A percentile compares a stretch with the other conserved stretches of the same genome.
Conservation (phyloP, 1,140 invertebrate genomes). For the Telenomus remus region DNA sequence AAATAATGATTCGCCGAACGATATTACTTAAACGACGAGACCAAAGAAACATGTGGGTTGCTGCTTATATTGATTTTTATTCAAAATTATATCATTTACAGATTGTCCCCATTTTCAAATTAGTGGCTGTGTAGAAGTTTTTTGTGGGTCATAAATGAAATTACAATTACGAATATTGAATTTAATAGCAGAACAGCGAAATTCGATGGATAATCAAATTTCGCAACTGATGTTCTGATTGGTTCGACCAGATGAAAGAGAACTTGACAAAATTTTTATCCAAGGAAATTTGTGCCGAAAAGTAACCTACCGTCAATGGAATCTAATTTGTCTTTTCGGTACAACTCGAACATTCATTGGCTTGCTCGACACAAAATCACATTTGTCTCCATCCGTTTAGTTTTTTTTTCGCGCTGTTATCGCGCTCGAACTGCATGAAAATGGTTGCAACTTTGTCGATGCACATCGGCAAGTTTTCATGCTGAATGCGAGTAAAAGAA, state of each 20-base stretch:
- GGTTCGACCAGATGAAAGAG: not conserved
- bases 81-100: constrained; percentile 10
- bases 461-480: constrained; percentile 48
- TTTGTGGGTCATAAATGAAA: not conserved
- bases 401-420: constrained; percentile 36
- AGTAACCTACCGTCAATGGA: not conserved
- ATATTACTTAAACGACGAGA: constrained; percentile 27
- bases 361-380: constrained; percentile 53
- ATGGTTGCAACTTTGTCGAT: constrained; percentile 37
- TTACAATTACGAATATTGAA: not conserved
- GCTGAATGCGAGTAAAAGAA: constrained; percentile 29
- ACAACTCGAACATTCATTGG: constrained; percentile 45
- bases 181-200: too few species aligned
- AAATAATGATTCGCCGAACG: constrained; percentile 15
- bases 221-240: too few species aligned
- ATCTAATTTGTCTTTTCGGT: constrained; percentile 17
- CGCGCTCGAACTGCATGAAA: constrained; percentile 44
- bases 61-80: constrained; percentile 36
- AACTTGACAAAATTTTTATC: not conserved
- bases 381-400: constrained; percentile 48
- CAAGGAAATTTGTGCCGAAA: not conserved
- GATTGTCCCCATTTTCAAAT: constrained; percentile 4
- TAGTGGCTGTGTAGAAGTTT: constrained; percentile 36
- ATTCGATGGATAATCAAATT: too few species aligned
- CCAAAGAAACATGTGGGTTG: constrained; percentile 58